phyloP scores from a whole-genome alignment of 1,140 invertebrate genomes.

The Hyposmocoma kahamanoa region DNA sequence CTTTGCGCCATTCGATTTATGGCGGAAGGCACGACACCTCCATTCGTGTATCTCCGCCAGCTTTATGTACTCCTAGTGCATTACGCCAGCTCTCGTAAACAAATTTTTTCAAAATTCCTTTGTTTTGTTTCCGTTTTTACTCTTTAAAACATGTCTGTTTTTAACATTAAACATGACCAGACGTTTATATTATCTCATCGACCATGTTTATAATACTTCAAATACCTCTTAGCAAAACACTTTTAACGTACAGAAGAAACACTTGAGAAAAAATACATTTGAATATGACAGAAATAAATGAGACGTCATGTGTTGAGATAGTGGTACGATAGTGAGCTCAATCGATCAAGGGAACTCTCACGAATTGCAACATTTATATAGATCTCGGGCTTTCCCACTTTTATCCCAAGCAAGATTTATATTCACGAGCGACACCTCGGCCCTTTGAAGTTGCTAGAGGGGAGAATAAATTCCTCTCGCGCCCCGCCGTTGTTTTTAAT shows the following conservation, averaged over 20 bases:
- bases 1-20: conserved; percentile 47
- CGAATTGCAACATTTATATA: conserved; percentile 58
- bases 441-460: conserved; percentile 60
- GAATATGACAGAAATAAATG: conserved; percentile 52
- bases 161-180: no score
- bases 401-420: conserved; percentile 54
- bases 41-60: conserved; percentile 29
- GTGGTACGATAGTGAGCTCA: conserved; percentile 39
- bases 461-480: conserved; percentile 52
- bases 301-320: conserved; percentile 53
- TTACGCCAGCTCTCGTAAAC: conserved; percentile 9
- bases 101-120: conserved; percentile 4
- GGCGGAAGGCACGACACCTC: conserved; percentile 26
- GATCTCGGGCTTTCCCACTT: conserved; percentile 43
- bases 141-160: not conserved
- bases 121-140: not conserved
- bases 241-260: no score
- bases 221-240: conserved; percentile 23
- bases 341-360: conserved; percentile 48
- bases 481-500: conserved; percentile 53
- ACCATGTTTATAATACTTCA: conserved; percentile 5
- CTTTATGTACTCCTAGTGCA: conserved; percentile 31
- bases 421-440: conserved; percentile 48
- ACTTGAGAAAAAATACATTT: conserved; percentile 32
- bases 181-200: no score